Evolutionary conservation across 2,113 vertebrate species (phyloP), one percentile per base, ranked within the genome.

Genomic region (human (Homo sapiens)): DNA sequence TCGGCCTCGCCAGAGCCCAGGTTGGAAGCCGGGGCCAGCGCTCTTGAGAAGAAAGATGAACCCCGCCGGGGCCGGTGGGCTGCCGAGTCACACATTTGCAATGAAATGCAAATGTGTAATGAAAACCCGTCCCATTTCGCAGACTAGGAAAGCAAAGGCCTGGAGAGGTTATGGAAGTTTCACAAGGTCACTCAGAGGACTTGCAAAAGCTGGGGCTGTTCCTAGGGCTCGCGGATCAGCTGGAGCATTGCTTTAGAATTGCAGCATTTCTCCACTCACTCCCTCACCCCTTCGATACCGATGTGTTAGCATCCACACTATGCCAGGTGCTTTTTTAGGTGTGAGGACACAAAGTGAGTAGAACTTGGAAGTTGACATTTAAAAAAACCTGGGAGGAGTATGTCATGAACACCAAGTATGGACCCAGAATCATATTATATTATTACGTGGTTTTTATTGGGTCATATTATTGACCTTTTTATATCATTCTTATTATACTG

Each of bases 401-500:
- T 70, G 4, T 52, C 45, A 45, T 73, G 55, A 43, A 59, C 43
- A 94, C 32, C 43, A 86, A 35, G 78, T 66, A 20, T 45, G 59
- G 76, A 61, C 48, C 27, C 70, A 50, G 32, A 52, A 70, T 57
- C 18, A 13, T n/a, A 52, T 78, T 89, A 82, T 50, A 52, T 78
- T 89, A 82, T 50, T 85, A n/a, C n/a, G n/a, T n/a, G n/a, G n/a
- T n/a, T n/a, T n/a, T n/a, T n/a, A n/a, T n/a, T n/a, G n/a, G n/a
- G n/a, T 57, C 18, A 13, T n/a, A 52, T 78, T 89, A 82, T 50
- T 85, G 96, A 40, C 55, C 23, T 32, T 92, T 94, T 82, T 38
- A 72, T 55, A 48, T 80, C 57, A 93, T 92, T 81, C 66, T 93
- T 93, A 84, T 45, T 40, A 89, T 59, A 91, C 50, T 55, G 48